A percentile compares a stretch with the other conserved stretches of the same genome.
These are phyloP conservation scores for Coregonus sp. DNA, from an alignment of 2,797 vertebrate genomes.

Conservation along the genomic window DNA sequence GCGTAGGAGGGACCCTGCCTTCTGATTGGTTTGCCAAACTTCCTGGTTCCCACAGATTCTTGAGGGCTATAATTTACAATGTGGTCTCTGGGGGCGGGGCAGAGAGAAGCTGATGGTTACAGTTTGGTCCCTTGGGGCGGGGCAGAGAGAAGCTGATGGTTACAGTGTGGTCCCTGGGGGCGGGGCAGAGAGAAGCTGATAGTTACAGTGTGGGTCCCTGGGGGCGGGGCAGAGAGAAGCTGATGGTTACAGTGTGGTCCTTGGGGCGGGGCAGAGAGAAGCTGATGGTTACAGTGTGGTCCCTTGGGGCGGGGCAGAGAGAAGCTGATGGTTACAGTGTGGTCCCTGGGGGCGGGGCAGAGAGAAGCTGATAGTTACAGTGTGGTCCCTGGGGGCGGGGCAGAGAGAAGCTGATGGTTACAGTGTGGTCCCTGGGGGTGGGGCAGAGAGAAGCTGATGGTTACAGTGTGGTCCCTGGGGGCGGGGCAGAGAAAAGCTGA, in stretches of 20 bases:
- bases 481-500: slow-evolving; percentile 1
- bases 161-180: neutral
- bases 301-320: neutral
- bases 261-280: neutral
- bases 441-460: slow-evolving; percentile 12
- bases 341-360: neutral
- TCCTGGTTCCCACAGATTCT: slow-evolving; percentile 46
- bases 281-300: slow-evolving; percentile 10
- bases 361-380: neutral
- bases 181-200: slow-evolving; percentile 1
- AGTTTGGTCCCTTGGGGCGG: no score
- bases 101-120: no score
- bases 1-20: neutral
- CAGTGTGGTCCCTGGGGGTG: no score
- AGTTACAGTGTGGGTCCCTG: no score
- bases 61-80: slow-evolving; percentile 46
- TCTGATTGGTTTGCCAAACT: slow-evolving; percentile 50
- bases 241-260: slow-evolving; percentile 10
- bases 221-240: neutral
- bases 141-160: slow-evolving; percentile 18
- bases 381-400: no score
- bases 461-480: neutral
- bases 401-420: slow-evolving; percentile 23
- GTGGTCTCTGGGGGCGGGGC: slow-evolving; percentile 15
- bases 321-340: slow-evolving; percentile 18